Conservation (phyloP, 2,888 invertebrate species). For the Trichogramma dendrolimi region DNA sequence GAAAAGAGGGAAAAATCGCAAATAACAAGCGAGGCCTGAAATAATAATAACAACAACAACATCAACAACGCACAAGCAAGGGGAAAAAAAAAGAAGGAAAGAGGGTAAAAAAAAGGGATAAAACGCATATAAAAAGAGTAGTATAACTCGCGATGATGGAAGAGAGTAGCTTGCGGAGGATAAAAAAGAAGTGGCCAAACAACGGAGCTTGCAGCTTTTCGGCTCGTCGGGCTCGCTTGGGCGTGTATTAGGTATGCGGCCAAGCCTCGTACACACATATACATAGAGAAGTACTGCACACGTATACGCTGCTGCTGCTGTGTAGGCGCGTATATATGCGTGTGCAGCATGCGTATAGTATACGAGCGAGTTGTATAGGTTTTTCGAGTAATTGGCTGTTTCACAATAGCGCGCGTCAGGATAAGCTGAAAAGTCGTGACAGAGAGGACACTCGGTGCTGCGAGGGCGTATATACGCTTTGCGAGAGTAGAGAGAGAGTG, state of each 20-base stretch:
- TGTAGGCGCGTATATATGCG: neutral
- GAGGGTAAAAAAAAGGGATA: neutral
- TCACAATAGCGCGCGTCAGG: neutral
- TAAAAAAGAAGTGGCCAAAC: neutral
- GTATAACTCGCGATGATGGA: too few relatives aligned
- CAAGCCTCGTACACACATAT: too few relatives aligned
- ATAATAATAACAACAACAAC: too few relatives aligned
- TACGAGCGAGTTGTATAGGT: neutral
- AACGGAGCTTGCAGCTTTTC: neutral
- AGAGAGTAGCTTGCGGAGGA: neutral
- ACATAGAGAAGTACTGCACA: too few relatives aligned
- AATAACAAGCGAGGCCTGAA: too few relatives aligned
- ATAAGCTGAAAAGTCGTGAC: constrained; percentile 8
- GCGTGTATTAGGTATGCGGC: too few relatives aligned
- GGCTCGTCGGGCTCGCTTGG: neutral
- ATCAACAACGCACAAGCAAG: neutral
- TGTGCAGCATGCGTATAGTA: neutral
- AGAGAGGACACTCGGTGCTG: constrained; percentile 7
- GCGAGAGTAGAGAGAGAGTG: neutral
- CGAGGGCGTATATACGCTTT: neutral
- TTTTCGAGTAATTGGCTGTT: constrained; percentile 23
- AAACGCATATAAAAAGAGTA: too few relatives aligned
- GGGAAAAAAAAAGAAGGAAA: neutral
- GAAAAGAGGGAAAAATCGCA: too few relatives aligned
- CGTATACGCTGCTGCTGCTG: too few relatives aligned